Base-by-base conservation (phyloP, 1,140 invertebrate species). In the Euwallacea fornicatus region DNA sequence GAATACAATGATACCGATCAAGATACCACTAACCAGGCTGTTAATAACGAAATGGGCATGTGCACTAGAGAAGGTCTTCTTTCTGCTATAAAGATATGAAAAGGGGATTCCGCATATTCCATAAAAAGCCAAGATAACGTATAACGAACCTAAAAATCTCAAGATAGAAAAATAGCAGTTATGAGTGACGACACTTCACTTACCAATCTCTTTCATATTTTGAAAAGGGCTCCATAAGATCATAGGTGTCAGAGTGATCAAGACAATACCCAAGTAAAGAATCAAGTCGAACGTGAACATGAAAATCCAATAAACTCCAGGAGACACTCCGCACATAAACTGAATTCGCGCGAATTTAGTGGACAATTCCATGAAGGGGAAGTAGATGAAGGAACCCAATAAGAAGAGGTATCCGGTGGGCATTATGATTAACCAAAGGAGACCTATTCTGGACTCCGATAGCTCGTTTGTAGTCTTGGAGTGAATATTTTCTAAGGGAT, bases 341-440 rank as follows among this genome's bases (percentile, higher is more conserved):
- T 90, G 88, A n/a, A 90, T 77, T 74, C 89, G 86, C 75, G 88
- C 88, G 11, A 86, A 85, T 77, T 85, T 84, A 55, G 84, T 79
- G 13, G 77, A 69, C 21, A 78, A 58, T 76, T 84, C 83, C 44
- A 75, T 72, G 13, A 82, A 70, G 0, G 88, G 83, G 72, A 87
- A 87, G 15, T 87, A 78, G 0, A 88, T 80, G 78, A 88, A 82
- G 67, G 69, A 73, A 7, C 74, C 74, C 43, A 77, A 44, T n/a
- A 80, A 71, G 58, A 80, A 75, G 6, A 76, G 44, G 59, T 75
- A 72, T 53, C 80, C 80, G 43, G 80, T 53, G 0, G 79, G 76
- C 33, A 78, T 71, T 0, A 81, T 59, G n/a, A 78, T 62, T 0
- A 77, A 42, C 79, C 79, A 81, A 2, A 79, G 42, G 16, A 80